A percentile compares a stretch with the other conserved stretches of the same genome.
Conservation (phyloP, 2,888 invertebrate genomes). For the Minunthozetes semirufus region DNA sequence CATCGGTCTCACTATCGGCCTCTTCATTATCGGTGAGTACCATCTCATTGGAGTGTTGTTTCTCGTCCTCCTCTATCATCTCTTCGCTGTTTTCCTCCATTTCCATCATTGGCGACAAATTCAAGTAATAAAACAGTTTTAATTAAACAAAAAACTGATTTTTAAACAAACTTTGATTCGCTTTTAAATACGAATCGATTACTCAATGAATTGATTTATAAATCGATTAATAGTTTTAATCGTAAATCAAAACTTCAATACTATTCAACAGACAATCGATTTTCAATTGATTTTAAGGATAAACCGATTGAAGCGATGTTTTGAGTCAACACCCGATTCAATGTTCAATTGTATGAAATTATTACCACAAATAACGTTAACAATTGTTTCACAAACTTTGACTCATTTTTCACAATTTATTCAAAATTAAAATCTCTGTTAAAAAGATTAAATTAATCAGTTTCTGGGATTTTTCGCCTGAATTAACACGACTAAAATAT, state of each 20-base stretch:
- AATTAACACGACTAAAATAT: too few species aligned
- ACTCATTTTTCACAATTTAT: too few species aligned
- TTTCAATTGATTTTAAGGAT: slow-evolving; percentile 15
- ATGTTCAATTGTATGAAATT: too few species aligned
- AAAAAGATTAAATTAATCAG: too few species aligned
- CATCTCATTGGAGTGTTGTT: not conserved
- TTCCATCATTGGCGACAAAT: slow-evolving; percentile 13
- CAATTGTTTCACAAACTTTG: too few species aligned
- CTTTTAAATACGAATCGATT: not conserved
- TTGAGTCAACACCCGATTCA: slow-evolving; percentile 21
- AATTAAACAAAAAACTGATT: too few species aligned
- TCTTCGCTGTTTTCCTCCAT: slow-evolving; percentile 9
- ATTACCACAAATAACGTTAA: too few species aligned
- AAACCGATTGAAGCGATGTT: not conserved
- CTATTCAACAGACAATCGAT: slow-evolving; percentile 18
- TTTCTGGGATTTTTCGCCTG: too few species aligned
- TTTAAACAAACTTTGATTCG: too few species aligned
- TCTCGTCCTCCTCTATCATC: slow-evolving; percentile 2
- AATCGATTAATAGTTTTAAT: not conserved
- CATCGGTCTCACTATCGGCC: not conserved
- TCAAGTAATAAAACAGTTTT: too few species aligned
- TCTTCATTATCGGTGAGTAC: not conserved
- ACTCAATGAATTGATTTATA: not conserved
- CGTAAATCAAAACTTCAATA: not conserved
- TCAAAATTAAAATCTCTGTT: too few species aligned